Evolutionary conservation across 2,113 vertebrate genomes (phyloP), one percentile per base, ranked within the genome.

Genomic region (Podilymbus podiceps): DNA sequence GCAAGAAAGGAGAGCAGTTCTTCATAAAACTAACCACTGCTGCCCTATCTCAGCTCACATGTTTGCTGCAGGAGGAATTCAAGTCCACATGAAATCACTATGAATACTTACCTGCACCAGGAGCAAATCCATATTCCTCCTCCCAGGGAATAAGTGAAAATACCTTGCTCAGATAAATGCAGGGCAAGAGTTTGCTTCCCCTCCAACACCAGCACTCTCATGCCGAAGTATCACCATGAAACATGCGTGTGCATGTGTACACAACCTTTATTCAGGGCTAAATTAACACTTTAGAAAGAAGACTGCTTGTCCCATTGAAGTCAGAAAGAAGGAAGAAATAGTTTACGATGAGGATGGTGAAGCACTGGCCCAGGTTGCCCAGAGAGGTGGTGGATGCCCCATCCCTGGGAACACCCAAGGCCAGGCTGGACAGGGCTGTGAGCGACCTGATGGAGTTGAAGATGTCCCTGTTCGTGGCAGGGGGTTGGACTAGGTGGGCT

Each of bases 321-420:
- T 13, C 42, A 63, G 66, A 85, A 84, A 71, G 60, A 60, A 91
- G 40, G 55, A 67, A 82, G 82, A 74, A 74, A 66, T 52, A 15
- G 6, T 80, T 89, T 47, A 21, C 1, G 2, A 1, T 9, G 56
- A 74, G 27, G 27, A 33, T 33, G 40, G 12, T 20, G 46, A 91
- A 3, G 2, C 5, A 1, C 27, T 33, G 73, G 17, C 7, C 5
- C 15, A n/a, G n/a, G 42, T 1, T 86, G 2, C 22, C 62, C n/a
- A 18, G 69, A 62, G 42, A 4, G 58, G 16, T 18, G 20, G 56
- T 2, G 1, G 46, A 17, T 44, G 50, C 21, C 15, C 40, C 74
- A 59, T 82, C 66, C 33, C 82, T 82, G 64, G 24, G 5, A 64
- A 35, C 6, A 4, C 13, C 2, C 22, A 4, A 71, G 47, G 38